A percentile compares a stretch with the other conserved stretches of the same genome.
These are phyloP conservation scores for Norana najaformis DNA, from an alignment of 2,888 invertebrate genomes.

Conservation along the genomic window DNA sequence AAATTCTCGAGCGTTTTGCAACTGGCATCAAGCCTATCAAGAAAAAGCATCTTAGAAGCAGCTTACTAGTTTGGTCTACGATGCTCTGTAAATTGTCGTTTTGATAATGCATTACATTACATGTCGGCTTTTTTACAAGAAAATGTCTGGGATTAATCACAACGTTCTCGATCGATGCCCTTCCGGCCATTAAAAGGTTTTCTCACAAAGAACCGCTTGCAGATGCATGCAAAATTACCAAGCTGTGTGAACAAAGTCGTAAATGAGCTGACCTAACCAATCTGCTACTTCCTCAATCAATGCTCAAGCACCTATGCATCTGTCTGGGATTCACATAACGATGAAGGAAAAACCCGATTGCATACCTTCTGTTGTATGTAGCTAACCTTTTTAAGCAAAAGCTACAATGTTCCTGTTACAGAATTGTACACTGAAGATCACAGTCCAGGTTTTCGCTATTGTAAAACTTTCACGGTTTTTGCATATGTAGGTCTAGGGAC, in stretches of 20 bases:
- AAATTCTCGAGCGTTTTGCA: too few species aligned
- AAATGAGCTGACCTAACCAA: background rate
- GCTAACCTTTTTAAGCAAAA: background rate
- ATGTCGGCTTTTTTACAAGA: too few species aligned
- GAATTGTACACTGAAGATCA: too few species aligned
- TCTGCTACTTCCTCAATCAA: background rate
- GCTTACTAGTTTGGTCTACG: background rate
- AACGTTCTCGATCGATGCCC: too few species aligned
- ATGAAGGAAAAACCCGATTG: too few species aligned
- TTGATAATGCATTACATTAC: background rate
- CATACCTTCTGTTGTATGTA: background rate
- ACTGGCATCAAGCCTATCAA: too few species aligned
- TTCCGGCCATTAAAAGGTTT: too few species aligned
- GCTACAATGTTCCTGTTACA: background rate
- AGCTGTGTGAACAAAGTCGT: background rate
- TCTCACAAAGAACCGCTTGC: background rate
- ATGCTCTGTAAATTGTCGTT: background rate
- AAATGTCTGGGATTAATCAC: too few species aligned
- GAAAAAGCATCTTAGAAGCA: too few species aligned
- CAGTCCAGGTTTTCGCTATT: too few species aligned
- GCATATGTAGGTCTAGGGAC: too few species aligned
- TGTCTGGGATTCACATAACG: background rate
- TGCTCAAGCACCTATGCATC: background rate
- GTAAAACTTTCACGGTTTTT: too few species aligned
- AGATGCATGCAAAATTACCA: background rate